Base-by-base conservation (phyloP, 2,888 invertebrate genomes). In the Dioctria linearis region DNA sequence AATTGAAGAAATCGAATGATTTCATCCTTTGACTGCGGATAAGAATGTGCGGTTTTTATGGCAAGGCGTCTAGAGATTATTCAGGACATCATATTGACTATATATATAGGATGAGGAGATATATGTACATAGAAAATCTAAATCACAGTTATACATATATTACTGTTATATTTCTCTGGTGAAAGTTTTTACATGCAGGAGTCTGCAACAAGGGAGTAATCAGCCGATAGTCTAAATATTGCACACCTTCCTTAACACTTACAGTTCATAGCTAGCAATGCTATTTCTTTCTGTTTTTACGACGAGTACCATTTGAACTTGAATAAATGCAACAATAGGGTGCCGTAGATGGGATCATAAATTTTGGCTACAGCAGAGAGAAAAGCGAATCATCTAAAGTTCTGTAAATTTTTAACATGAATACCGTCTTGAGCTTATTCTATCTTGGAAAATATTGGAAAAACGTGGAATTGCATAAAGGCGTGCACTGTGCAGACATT, bases 1-100 rank as follows among this genome's bases (percentile, higher is more conserved):
- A 71, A 71, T 71, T 71, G 71, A 71, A 51, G 39, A 54, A 54
- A 71, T 71, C 71, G 71, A 71, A 71, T 71, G 71, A 71, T 71
- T 54, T 39, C 13, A 51, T 71, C 71, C 71, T 71, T 49, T 51
- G 71, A 69, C 49, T 71, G 71, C 71, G 71, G 71, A 39, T 71
- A 71, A 71, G 71, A 71, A 54, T 71, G 71, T 71, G 71, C 71
- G 71, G 71, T 71, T 71, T 71, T 51, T 25, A 25, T 25, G 2
- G 25, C 25, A 25, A 39, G 71, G 40, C 51, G 51, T 37, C 71
- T 37, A 11, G 51, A 40, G 49, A 71, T 71, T 54, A 71, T 57
- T 5, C 57, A 57, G 25, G 51, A 25, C 57, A 13, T 5, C 25
- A 5, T 13, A 57, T 8, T 3, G 5, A 5, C 57, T 13, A 11